Conservation (phyloP, 2,113 vertebrate species). For the Neotoma lepida region DNA sequence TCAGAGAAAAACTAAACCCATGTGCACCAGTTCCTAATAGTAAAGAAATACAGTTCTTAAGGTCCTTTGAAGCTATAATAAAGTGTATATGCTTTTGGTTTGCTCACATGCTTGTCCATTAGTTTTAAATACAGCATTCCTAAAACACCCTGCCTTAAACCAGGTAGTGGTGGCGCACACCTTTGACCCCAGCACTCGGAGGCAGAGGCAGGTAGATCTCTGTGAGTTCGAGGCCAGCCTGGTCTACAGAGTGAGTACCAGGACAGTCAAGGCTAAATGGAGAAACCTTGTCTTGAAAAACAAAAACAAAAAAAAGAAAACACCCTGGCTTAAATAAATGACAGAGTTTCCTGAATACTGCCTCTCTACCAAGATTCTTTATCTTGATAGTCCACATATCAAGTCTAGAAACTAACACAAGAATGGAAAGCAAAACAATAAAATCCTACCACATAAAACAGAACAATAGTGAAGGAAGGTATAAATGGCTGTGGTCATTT, state of each 20-base stretch:
- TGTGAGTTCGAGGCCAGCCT: not conserved
- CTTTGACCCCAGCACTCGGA: not conserved
- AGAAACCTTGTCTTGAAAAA: not conserved
- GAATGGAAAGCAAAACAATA: conserved; percentile 47
- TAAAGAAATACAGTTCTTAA: not conserved
- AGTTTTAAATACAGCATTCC: not conserved
- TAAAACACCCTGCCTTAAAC: conserved; percentile 46
- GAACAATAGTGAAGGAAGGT: conserved; percentile 12
- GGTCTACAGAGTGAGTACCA: not conserved
- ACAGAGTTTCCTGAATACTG: conserved; percentile 4
- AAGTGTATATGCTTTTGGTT: not conserved
- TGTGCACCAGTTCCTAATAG: not conserved
- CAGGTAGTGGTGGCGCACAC: not conserved
- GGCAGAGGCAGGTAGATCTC: not conserved
- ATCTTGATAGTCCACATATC: conserved; percentile 36
- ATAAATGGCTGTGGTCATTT: not conserved
- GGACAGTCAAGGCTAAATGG: not conserved
- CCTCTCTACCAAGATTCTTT: conserved; percentile 2
- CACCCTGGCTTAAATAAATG: conserved; percentile 17
- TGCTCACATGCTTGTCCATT: not conserved
- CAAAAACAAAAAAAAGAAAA: not conserved
- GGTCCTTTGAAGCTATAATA: not conserved
- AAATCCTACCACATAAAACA: conserved; percentile 31
- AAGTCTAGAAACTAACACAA: conserved; percentile 40
- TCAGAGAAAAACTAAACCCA: conserved; percentile 49